Percentiles rank a stretch among this genome's conserved stretches.
Evolutionary conservation across 2,888 invertebrate species (phyloP).

Genomic region (Graphium colonna): DNA sequence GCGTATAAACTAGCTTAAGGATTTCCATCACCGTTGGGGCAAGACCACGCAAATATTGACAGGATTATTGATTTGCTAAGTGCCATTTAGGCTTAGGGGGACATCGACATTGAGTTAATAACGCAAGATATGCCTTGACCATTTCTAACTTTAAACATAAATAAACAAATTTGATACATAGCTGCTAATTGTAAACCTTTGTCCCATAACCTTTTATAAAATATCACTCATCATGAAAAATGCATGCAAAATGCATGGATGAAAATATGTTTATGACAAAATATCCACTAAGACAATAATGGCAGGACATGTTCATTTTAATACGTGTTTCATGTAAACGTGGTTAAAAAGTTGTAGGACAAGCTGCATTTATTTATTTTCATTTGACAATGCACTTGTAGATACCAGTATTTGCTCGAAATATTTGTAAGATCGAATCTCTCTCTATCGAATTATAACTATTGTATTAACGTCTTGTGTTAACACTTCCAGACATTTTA

Average conservation of each 20-base stretch:
- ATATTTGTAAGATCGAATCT: too few relatives aligned
- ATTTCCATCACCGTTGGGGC: neutral
- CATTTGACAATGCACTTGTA: too few relatives aligned
- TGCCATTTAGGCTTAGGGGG: slow-evolving; percentile 8
- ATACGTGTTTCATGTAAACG: too few relatives aligned
- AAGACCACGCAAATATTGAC: slow-evolving; percentile 6
- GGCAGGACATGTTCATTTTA: too few relatives aligned
- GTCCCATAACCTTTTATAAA: neutral
- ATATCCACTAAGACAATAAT: neutral
- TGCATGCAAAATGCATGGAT: neutral
- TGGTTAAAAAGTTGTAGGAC: too few relatives aligned
- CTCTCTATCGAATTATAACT: too few relatives aligned
- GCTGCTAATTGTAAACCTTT: neutral
- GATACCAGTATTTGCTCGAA: too few relatives aligned
- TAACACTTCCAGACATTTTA: slow-evolving; percentile 1
- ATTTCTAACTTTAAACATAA: neutral
- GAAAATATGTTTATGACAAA: too few relatives aligned
- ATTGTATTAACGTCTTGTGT: too few relatives aligned
- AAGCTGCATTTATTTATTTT: too few relatives aligned
- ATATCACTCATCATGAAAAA: neutral
- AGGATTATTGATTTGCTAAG: slow-evolving; percentile 9
- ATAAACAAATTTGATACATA: neutral
- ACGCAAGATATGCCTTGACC: neutral
- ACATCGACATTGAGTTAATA: neutral
- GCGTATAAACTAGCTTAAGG: neutral